phyloP scores from a whole-genome alignment of 35 echinoderm and acorn worm species.

The Strongylocentrotus purpuratus region DNA sequence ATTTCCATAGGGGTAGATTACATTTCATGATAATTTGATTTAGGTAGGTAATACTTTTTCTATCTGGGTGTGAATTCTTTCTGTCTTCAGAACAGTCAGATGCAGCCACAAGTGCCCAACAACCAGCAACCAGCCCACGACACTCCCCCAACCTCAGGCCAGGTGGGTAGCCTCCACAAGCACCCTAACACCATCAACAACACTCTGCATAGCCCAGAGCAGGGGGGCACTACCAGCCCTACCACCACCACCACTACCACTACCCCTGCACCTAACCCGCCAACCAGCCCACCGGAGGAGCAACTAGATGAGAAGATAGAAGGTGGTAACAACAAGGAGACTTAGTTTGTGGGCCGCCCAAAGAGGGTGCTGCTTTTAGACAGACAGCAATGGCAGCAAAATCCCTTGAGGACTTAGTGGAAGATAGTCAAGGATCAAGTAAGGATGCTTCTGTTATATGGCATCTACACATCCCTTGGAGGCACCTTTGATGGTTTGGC shows the following conservation, averaged over 20 bases:
- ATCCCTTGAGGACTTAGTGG: too few species aligned
- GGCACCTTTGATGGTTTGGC: too few species aligned
- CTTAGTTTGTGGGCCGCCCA: neutral
- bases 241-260: conserved; percentile 37
- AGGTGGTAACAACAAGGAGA: conserved; percentile 48
- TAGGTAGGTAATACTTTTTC: neutral
- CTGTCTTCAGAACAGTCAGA: conserved; percentile 81
- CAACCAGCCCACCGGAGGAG: neutral
- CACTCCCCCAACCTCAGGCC: conserved; percentile 22
- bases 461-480: neutral
- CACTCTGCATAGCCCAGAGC: conserved; percentile 79
- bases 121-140: conserved; percentile 70
- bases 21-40: neutral
- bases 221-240: conserved; percentile 1
- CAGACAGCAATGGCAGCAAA: too few species aligned
- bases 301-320: conserved; percentile 32
- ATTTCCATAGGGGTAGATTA: neutral
- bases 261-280: neutral
- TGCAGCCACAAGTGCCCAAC: conserved; percentile 81
- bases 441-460: neutral
- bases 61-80: neutral
- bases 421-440: neutral
- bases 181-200: conserved; percentile 98
- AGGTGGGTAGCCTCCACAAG: conserved; percentile 59
- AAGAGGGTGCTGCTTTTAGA: neutral